Evolutionary conservation across 2,113 vertebrate genomes (phyloP).

Genomic region (Chaetura pelagica): DNA sequence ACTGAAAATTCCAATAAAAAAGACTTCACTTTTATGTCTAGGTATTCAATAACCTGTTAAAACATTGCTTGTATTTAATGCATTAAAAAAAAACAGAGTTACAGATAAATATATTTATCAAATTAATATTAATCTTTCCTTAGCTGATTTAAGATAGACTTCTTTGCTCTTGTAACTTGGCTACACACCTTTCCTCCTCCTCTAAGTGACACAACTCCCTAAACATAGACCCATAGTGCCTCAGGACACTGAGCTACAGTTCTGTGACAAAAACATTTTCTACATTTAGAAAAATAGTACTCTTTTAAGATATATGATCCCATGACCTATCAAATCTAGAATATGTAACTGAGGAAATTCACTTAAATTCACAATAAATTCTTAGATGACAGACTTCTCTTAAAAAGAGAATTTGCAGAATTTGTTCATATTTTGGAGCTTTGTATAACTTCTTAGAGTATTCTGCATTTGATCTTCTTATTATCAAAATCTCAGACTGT

Average conservation of each 20-base stretch:
- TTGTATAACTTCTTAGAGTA: not conserved
- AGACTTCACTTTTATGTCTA: not conserved
- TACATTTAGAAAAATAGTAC: not conserved
- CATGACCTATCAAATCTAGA: not conserved
- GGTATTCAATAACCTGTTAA: not conserved
- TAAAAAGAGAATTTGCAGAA: not conserved
- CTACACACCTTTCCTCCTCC: not conserved
- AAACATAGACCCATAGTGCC: not conserved
- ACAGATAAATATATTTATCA: not conserved
- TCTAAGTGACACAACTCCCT: not conserved
- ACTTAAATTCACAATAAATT: not conserved
- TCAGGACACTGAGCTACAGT: not conserved
- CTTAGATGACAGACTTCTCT: not conserved
- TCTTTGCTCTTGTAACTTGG: not conserved
- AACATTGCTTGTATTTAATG: not conserved
- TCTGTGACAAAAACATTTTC: not conserved
- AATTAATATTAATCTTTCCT: not conserved
- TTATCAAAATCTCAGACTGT: not conserved
- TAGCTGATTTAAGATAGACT: not conserved
- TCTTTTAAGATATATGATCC: not conserved
- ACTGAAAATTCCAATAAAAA: not conserved
- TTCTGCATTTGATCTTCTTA: not conserved
- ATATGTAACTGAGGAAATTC: rapidly evolving
- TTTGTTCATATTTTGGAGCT: not conserved
- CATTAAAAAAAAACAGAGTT: not conserved